Base-by-base conservation (phyloP, 2,888 invertebrate genomes). In the Macrostomum cliftonense region DNA sequence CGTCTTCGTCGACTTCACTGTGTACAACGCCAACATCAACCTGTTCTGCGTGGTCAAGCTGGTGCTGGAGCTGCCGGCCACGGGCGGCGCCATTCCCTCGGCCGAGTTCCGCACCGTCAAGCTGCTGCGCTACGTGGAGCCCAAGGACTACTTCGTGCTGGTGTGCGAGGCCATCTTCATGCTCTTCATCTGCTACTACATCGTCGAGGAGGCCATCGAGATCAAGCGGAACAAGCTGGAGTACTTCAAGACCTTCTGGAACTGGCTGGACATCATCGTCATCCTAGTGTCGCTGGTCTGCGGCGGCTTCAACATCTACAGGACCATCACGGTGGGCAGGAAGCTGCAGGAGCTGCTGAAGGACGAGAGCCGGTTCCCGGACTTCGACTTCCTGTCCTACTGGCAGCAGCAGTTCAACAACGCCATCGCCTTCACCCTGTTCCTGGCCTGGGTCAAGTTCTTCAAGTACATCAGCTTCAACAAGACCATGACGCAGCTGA, bases 401-500 rank as follows among this genome's bases (percentile, higher is more conserved):
- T 75, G 77, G 67, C 76, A 79, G 58, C 67, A 68, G 4, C 65
- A 73, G 42, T 78, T 77, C 60, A 76, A 76, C 58, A 75, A 77
- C 58, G 69, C 75, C 42, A 70, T 77, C 53, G 80, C 78, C 1
- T 63, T 79, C 13, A 71, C 76, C 39, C 73, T 78, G 11, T 81
- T 81, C 67, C 67, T 80, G 21, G 74, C 78, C 0, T 82, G 80
- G 77, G 74, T 82, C 45, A 81, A 82, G 28, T 28, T 81, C 43
- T 81, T 82, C 67, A 82, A 82, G 68, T 83, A 79, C 69, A 75
- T 82, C 54, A 78, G 78, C 59, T 79, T 82, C 62, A 82, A 80
- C 68, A 78, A 77, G 67, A 79, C 80, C 0, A 79, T 83, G 77
- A 75, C 77, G 1, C 81, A 82, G 62, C 74, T 83, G 48, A 79